Evolutionary conservation across 2,797 vertebrate genomes (phyloP).

Genomic region (Onychomys leucogaster): DNA sequence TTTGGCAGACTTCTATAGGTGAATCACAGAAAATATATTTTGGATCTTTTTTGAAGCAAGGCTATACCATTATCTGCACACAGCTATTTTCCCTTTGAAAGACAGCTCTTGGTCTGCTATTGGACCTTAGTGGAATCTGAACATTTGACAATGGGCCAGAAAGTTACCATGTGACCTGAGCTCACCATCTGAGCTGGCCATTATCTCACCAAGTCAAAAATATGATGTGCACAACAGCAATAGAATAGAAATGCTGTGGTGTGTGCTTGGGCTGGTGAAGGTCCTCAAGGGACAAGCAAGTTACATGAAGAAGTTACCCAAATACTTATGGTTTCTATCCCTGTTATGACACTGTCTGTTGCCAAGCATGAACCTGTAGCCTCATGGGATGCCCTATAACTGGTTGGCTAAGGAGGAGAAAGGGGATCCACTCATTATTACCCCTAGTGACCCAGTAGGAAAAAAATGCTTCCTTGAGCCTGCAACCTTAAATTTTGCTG

Average conservation of each 20-base stretch:
- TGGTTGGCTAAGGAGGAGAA: not conserved
- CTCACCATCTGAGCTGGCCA: not conserved
- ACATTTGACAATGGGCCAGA: not conserved
- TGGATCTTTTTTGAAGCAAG: not conserved
- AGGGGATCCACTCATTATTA: not conserved
- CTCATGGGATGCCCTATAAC: not conserved
- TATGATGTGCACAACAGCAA: not conserved
- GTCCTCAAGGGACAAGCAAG: not conserved
- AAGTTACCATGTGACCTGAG: not conserved
- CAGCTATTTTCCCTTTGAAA: not conserved
- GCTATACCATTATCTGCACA: not conserved
- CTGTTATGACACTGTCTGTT: not conserved
- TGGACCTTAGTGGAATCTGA: not conserved
- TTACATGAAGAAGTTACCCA: not conserved
- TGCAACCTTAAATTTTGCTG: not conserved
- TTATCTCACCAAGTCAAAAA: not conserved
- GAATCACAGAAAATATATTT: not conserved
- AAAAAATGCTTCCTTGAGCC: not conserved
- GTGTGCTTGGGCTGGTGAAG: not conserved
- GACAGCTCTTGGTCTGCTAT: not conserved
- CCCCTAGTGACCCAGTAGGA: not conserved
- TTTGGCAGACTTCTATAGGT: not conserved
- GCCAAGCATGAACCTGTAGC: not conserved
- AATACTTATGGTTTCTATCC: not conserved
- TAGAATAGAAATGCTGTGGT: not conserved